These are phyloP conservation scores for Alviniconcha marisindica DNA, from an alignment of 1,140 invertebrate species.

Conservation along the genomic window DNA sequence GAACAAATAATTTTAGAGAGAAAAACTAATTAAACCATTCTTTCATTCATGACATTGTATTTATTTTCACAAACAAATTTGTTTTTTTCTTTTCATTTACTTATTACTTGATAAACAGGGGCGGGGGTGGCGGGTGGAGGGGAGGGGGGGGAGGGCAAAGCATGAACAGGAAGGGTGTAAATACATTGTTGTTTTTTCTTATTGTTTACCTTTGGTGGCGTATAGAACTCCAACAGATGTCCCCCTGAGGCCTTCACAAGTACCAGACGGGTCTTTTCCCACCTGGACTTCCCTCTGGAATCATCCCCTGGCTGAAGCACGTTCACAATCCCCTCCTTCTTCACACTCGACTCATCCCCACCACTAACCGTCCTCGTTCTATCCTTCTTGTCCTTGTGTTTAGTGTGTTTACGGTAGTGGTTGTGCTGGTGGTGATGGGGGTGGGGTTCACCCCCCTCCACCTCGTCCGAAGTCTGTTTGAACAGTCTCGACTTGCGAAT, in stretches of 20 bases:
- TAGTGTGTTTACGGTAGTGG: constrained; percentile 55
- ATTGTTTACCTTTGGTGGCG: constrained; percentile 88
- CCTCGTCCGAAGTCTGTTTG: constrained; percentile 94
- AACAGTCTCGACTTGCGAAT: constrained; percentile 87
- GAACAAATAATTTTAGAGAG: too few relatives aligned
- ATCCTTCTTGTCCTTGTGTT: constrained; percentile 82
- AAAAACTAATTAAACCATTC: too few relatives aligned
- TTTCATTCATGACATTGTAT: too few relatives aligned
- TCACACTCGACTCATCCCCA: constrained; percentile 81
- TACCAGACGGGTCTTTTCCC: constrained; percentile 94
- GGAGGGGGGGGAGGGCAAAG: too few relatives aligned
- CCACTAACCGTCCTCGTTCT: constrained; percentile 74
- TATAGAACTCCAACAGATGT: constrained; percentile 97
- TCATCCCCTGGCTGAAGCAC: constrained; percentile 84
- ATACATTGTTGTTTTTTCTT: too few relatives aligned
- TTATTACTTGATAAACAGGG: too few relatives aligned
- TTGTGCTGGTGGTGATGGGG: constrained; percentile 57
- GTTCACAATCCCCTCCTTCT: constrained; percentile 94
- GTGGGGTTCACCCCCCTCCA: constrained; percentile 80
- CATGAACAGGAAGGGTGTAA: too few relatives aligned
- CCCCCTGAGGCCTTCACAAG: constrained; percentile 94
- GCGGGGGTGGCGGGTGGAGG: too few relatives aligned
- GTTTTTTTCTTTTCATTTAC: too few relatives aligned
- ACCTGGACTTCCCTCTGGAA: constrained; percentile 93
- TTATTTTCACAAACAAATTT: too few relatives aligned